phyloP scores from a whole-genome alignment of 2,113 vertebrate species.

The Coregonus clupeaformis region DNA sequence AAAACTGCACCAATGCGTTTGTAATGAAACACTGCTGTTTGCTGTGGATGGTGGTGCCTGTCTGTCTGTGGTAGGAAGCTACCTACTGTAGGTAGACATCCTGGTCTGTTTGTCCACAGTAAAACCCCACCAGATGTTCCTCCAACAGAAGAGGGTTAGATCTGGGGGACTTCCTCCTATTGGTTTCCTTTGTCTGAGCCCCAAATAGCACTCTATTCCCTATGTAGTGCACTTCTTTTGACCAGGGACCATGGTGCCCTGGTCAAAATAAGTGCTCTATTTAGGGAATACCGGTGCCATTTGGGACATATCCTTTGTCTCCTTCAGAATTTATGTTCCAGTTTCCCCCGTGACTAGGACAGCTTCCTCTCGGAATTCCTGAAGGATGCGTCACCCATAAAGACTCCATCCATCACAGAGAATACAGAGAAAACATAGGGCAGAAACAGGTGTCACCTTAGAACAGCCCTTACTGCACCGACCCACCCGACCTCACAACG shows the following conservation, averaged over 20 bases:
- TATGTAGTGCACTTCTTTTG: too few relatives aligned
- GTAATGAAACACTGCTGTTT: too few relatives aligned
- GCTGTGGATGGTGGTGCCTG: neutral
- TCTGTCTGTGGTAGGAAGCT: neutral
- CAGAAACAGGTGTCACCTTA: conserved; percentile 54
- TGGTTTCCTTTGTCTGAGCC: conserved; percentile 7
- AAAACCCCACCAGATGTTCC: conserved; percentile 55
- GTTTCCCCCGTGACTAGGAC: neutral
- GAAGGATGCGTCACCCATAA: conserved; percentile 26
- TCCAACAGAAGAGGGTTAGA: conserved; percentile 19
- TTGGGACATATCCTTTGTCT: conserved; percentile 13
- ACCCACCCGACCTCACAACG: conserved; percentile 22
- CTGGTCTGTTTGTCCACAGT: neutral
- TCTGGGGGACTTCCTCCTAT: conserved; percentile 39
- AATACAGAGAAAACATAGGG: neutral
- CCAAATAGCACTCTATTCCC: too few relatives aligned
- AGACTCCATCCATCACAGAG: neutral
- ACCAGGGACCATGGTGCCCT: too few relatives aligned
- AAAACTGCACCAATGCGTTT: too few relatives aligned
- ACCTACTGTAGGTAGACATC: conserved; percentile 1
- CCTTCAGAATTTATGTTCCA: conserved; percentile 43
- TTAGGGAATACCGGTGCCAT: too few relatives aligned
- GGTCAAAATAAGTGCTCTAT: too few relatives aligned
- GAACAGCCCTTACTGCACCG: neutral
- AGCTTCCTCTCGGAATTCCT: conserved; percentile 53